Conservation (phyloP, 2,797 vertebrate species). For the Leptoclinus maculatus region DNA sequence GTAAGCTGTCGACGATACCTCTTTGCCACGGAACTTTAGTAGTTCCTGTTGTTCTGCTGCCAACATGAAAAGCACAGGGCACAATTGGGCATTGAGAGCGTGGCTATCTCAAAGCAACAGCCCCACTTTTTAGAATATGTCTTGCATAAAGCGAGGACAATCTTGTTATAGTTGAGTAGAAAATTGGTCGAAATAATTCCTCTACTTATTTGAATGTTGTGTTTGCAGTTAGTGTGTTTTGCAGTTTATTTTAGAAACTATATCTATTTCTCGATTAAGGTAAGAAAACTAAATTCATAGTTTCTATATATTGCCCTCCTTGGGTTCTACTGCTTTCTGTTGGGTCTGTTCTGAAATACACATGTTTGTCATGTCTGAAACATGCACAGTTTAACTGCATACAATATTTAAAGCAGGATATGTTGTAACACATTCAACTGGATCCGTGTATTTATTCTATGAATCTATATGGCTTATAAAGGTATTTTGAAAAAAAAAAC, state of each 20-base stretch:
- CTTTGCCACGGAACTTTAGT: slow-evolving; percentile 25
- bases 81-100: slow-evolving; percentile 24
- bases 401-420: neutral
- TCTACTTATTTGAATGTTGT: neutral
- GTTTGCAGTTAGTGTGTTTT: neutral
- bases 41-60: slow-evolving; percentile 23
- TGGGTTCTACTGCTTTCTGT: neutral
- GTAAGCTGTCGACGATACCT: slow-evolving; percentile 34
- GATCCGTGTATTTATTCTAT: neutral
- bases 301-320: neutral
- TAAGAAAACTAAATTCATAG: neutral
- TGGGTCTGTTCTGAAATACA: neutral
- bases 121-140: slow-evolving; percentile 16
- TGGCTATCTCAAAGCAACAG: slow-evolving; percentile 39
- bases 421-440: neutral
- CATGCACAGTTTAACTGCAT: neutral
- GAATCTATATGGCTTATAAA: slow-evolving; percentile 2
- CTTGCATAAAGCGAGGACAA: slow-evolving; percentile 15
- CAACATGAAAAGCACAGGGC: slow-evolving; percentile 11
- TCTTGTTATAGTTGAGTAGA: slow-evolving; percentile 15
- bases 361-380: neutral
- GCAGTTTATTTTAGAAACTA: neutral
- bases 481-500: neutral
- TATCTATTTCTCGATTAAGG: neutral
- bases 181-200: slow-evolving; percentile 1